Conservation (phyloP, 2,888 invertebrate genomes). For the Podotricha telesiphe region DNA sequence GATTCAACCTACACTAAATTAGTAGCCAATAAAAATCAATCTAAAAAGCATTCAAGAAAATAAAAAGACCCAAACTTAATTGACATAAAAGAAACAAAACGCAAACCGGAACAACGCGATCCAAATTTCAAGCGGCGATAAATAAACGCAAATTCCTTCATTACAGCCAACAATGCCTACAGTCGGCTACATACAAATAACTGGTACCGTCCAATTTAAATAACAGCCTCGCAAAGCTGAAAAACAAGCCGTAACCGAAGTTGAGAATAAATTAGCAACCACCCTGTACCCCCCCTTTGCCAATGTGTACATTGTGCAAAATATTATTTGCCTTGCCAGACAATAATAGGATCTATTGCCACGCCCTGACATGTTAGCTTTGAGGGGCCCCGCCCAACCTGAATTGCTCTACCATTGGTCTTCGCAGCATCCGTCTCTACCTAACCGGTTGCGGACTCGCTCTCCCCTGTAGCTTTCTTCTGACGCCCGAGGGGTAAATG, state of each 20-base stretch:
- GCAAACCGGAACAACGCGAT: slow-evolving; percentile 43
- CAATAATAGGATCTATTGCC: slow-evolving; percentile 82
- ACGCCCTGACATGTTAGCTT: slow-evolving; percentile 84
- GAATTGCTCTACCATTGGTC: slow-evolving; percentile 63
- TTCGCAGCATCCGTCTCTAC: slow-evolving; percentile 54
- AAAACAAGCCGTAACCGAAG: slow-evolving; percentile 83
- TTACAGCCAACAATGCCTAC: slow-evolving; percentile 73
- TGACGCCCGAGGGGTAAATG: slow-evolving; percentile 83
- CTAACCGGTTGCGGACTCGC: slow-evolving; percentile 49
- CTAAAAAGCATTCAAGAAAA: slow-evolving; percentile 8
- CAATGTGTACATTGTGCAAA: slow-evolving; percentile 89
- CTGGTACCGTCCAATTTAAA: slow-evolving; percentile 81
- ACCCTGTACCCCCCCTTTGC: slow-evolving; percentile 62
- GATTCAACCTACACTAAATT: neutral
- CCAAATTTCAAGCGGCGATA: slow-evolving; percentile 49
- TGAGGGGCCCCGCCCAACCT: slow-evolving; percentile 69
- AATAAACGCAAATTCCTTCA: slow-evolving; percentile 73
- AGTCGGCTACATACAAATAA: slow-evolving; percentile 77
- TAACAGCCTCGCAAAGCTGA: slow-evolving; percentile 83
- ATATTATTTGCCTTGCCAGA: slow-evolving; percentile 89
- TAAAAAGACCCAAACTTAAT: slow-evolving; percentile 13
- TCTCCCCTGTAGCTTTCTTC: slow-evolving; percentile 76
- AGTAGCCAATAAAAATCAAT: neutral
- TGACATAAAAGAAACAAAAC: slow-evolving; percentile 37
- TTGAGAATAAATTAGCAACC: slow-evolving; percentile 83